These are phyloP conservation scores for Dicyrtomina minuta DNA, from an alignment of 2,888 invertebrate genomes.

Conservation along the genomic window DNA sequence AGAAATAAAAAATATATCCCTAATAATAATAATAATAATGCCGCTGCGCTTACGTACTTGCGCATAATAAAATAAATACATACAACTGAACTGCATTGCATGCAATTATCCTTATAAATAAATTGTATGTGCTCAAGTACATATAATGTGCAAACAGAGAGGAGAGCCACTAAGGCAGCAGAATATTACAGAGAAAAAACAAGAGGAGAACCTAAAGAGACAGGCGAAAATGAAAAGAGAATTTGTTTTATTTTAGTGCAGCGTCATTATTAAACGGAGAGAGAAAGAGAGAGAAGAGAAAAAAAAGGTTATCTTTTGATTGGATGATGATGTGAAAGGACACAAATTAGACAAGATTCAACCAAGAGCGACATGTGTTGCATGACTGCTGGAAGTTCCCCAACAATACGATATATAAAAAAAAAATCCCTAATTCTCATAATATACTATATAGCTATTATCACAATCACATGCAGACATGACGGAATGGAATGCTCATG, in stretches of 20 bases:
- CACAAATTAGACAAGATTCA: constrained; percentile 8
- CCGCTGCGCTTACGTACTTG: too few relatives aligned
- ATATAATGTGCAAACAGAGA: too few relatives aligned
- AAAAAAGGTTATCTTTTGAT: constrained; percentile 7
- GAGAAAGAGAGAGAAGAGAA: too few relatives aligned
- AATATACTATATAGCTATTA: constrained; percentile 1
- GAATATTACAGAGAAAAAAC: background rate
- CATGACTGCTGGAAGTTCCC: constrained; percentile 11
- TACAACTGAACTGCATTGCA: too few relatives aligned
- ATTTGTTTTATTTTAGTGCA: background rate
- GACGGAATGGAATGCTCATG: background rate
- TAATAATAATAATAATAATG: too few relatives aligned
- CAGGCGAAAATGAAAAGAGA: background rate
- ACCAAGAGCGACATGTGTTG: constrained; percentile 12
- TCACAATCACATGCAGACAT: too few relatives aligned
- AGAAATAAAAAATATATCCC: too few relatives aligned
- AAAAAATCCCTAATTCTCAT: constrained; percentile 8
- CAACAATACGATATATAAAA: constrained; percentile 13
- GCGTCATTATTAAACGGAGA: constrained; percentile 3
- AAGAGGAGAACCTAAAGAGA: background rate
- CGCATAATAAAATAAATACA: too few relatives aligned
- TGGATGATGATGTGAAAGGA: constrained; percentile 4
- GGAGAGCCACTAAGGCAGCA: too few relatives aligned
- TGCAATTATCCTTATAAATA: too few relatives aligned
- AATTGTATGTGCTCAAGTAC: too few relatives aligned